Evolutionary conservation across 2,113 vertebrate species (phyloP).

Genomic region (Hemiprocne comata): DNA sequence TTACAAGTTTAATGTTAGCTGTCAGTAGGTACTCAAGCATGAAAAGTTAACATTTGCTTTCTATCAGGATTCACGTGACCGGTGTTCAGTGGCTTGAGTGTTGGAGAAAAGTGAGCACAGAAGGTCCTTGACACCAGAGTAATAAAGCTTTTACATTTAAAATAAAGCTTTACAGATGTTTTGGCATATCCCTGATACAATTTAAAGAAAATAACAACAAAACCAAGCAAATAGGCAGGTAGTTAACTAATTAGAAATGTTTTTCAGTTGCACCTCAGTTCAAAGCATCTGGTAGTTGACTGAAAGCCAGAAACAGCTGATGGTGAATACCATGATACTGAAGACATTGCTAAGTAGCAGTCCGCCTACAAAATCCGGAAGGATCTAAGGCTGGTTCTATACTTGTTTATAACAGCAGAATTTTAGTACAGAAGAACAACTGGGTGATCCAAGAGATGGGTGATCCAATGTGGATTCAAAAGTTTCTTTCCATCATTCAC

Average conservation of each 20-base stretch:
- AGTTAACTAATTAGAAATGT: slow-evolving; percentile 7
- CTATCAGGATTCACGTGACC: slow-evolving; percentile 51
- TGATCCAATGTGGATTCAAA: background rate
- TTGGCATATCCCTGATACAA: background rate
- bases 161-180: slow-evolving; percentile 59
- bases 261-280: background rate
- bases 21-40: slow-evolving; percentile 67
- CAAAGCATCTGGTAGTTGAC: background rate
- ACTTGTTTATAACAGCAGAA: background rate
- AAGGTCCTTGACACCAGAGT: slow-evolving; percentile 33
- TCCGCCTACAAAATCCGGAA: background rate
- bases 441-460: background rate
- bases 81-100: slow-evolving; percentile 43
- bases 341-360: background rate
- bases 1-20: slow-evolving; percentile 59
- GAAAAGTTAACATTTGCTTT: slow-evolving; percentile 70
- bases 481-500: background rate
- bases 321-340: background rate
- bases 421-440: background rate
- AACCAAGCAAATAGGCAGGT: slow-evolving; percentile 23
- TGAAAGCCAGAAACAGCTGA: background rate
- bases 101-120: slow-evolving; percentile 31
- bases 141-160: slow-evolving; percentile 42
- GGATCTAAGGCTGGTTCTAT: background rate
- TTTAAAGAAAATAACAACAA: slow-evolving; percentile 41